These are phyloP conservation scores for Therioaphis trifolii DNA, from an alignment of 2,888 invertebrate species.

Conservation along the genomic window DNA sequence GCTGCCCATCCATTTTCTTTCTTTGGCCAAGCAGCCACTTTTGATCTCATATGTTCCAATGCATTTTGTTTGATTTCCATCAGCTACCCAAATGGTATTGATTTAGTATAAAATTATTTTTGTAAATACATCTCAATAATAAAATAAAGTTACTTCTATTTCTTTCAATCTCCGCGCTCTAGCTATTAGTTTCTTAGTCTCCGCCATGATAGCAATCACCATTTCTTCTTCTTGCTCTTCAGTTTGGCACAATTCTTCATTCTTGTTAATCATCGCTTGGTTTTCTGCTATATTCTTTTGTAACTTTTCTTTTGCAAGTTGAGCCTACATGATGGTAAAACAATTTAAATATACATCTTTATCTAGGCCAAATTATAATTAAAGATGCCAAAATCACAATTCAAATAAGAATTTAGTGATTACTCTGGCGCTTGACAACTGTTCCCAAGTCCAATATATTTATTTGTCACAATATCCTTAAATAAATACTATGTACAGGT, in stretches of 20 bases:
- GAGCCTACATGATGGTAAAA: neutral
- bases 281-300: conserved; percentile 35
- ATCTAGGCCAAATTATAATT: too few relatives aligned
- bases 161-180: conserved; percentile 25
- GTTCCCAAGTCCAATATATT: too few relatives aligned
- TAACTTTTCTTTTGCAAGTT: conserved; percentile 11
- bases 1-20: conserved; percentile 33
- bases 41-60: conserved; percentile 5
- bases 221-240: conserved; percentile 42
- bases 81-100: neutral
- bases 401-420: too few relatives aligned
- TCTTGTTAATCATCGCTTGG: neutral
- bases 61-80: neutral
- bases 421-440: too few relatives aligned
- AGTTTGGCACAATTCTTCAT: neutral
- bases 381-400: too few relatives aligned
- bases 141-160: conserved; percentile 18
- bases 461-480: too few relatives aligned
- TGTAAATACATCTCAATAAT: too few relatives aligned
- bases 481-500: too few relatives aligned
- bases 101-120: neutral
- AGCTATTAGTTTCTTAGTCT: conserved; percentile 41
- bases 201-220: conserved; percentile 41
- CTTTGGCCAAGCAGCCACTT: neutral
- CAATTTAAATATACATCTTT: neutral